Conservation (phyloP, 2,888 invertebrate species). For the Dryobota labecula region DNA sequence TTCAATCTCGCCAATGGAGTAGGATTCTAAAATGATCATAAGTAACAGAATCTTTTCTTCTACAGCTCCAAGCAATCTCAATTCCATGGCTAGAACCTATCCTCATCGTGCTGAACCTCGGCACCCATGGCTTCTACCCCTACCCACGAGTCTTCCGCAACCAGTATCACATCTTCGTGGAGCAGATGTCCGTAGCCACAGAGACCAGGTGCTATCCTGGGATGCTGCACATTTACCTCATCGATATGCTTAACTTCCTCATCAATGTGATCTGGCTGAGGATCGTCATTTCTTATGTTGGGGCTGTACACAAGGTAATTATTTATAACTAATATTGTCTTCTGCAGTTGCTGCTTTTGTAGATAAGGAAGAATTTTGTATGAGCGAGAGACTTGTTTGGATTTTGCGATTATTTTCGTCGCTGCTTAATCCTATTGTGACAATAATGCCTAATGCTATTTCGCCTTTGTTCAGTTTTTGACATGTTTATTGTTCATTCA, state of each 20-base stretch:
- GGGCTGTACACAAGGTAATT: constrained; percentile 77
- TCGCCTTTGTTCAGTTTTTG: no score
- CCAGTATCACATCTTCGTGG: constrained; percentile 72
- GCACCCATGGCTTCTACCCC: constrained; percentile 84
- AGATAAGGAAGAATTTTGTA: no score
- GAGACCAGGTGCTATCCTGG: constrained; percentile 80
- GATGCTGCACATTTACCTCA: constrained; percentile 78
- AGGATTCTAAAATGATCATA: not conserved
- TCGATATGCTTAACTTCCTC: constrained; percentile 78
- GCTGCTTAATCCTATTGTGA: no score
- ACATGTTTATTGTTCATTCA: no score
- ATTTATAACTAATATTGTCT: not conserved
- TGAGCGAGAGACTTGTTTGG: no score
- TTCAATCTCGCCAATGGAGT: not conserved
- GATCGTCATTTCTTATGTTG: constrained; percentile 76
- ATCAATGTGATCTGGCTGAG: constrained; percentile 82
- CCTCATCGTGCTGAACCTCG: constrained; percentile 78
- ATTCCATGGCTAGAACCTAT: constrained; percentile 78
- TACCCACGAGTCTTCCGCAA: constrained; percentile 76
- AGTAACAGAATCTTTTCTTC: constrained; percentile 23
- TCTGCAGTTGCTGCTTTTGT: no score
- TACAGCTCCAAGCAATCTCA: constrained; percentile 73
- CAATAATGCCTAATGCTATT: no score
- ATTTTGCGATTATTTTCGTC: no score
- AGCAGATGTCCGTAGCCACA: constrained; percentile 68